Conservation (phyloP, 2,888 invertebrate species). For the Agriopis leucophaearia region DNA sequence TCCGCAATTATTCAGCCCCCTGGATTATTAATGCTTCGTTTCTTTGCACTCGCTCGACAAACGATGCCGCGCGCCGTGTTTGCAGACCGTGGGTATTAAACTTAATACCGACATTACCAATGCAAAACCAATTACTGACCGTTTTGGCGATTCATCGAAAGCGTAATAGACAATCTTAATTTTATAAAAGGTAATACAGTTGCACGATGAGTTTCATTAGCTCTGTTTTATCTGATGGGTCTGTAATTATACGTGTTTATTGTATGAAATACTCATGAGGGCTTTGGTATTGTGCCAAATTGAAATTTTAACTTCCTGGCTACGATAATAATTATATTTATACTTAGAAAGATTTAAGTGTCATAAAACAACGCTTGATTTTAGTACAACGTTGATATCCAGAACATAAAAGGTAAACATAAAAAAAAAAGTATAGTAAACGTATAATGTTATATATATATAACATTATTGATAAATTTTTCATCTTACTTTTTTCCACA, state of each 20-base stretch:
- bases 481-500: too few species aligned
- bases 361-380: background rate
- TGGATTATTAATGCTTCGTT: constrained; percentile 66
- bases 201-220: constrained; percentile 45
- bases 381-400: too few species aligned
- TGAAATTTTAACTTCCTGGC: constrained; percentile 24
- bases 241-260: constrained; percentile 29
- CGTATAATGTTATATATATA: too few species aligned
- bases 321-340: constrained; percentile 17
- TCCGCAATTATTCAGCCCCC: constrained; percentile 59
- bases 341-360: constrained; percentile 9
- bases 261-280: constrained; percentile 26
- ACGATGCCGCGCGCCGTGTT: constrained; percentile 50
- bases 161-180: constrained; percentile 58
- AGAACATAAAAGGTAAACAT: too few species aligned
- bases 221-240: constrained; percentile 27
- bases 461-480: too few species aligned
- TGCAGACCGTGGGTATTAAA: constrained; percentile 50
- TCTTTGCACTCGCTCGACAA: constrained; percentile 53
- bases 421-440: too few species aligned
- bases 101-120: constrained; percentile 58
- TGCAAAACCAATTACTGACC: constrained; percentile 59
- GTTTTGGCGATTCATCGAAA: constrained; percentile 53
- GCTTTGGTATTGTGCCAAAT: constrained; percentile 31
- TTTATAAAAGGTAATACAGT: constrained; percentile 53